Conservation (phyloP, 2,113 vertebrate species). For the Alligator sinensis region DNA sequence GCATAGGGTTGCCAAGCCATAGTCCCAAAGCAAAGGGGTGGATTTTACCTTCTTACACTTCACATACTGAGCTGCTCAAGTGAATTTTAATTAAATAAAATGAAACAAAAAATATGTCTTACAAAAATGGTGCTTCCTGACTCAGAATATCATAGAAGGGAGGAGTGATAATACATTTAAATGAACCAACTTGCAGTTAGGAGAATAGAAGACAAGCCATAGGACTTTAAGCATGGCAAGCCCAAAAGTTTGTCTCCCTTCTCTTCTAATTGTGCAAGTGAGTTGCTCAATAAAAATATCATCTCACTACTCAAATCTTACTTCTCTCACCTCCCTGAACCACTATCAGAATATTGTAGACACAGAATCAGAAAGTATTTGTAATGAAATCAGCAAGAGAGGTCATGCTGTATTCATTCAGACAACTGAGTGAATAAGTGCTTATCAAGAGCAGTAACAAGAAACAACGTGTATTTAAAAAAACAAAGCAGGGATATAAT, state of each 20-base stretch:
- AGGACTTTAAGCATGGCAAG: too few species aligned
- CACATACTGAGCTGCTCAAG: fast-evolving
- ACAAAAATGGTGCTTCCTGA: background rate
- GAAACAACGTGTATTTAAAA: background rate
- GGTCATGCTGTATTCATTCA: background rate
- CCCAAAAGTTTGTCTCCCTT: too few species aligned
- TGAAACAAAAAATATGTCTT: background rate
- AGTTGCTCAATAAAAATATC: too few species aligned
- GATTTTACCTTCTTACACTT: background rate
- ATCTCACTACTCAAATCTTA: too few species aligned
- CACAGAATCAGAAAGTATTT: background rate
- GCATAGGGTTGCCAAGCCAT: too few species aligned
- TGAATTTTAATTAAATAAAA: background rate
- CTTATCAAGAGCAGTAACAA: background rate
- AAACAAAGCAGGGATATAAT: background rate
- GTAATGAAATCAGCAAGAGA: background rate
- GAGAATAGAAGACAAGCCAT: too few species aligned
- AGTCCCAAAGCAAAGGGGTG: too few species aligned
- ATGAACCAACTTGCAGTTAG: too few species aligned
- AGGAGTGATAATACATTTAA: too few species aligned
- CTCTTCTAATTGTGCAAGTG: too few species aligned
- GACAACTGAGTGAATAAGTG: background rate
- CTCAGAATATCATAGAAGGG: too few species aligned
- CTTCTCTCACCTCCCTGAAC: too few species aligned
- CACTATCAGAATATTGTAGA: background rate